Evolutionary conservation across 64 coral and sea anemone genomes (phyloP).

Genomic region (Exaiptasia diaphana): DNA sequence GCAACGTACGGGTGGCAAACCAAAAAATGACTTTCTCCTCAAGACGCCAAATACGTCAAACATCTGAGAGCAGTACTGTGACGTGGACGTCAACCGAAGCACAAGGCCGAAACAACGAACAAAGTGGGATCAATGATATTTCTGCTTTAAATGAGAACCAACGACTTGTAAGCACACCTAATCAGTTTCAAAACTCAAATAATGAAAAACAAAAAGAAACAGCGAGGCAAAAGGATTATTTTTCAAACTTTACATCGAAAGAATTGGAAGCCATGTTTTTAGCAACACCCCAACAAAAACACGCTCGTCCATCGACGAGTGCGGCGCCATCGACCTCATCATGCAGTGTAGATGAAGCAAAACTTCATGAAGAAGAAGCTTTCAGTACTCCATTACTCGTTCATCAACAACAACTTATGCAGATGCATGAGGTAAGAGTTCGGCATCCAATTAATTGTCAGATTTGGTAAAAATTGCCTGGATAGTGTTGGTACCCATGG

Average conservation of each 20-base stretch:
- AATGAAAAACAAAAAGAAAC: slow-evolving; percentile 14
- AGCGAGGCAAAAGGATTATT: slow-evolving; percentile 51
- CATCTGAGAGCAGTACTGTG: not conserved
- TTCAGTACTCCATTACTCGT: slow-evolving; percentile 49
- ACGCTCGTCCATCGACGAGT: not conserved
- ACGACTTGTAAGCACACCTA: not conserved
- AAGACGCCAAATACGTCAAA: not conserved
- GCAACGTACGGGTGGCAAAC: too few relatives aligned
- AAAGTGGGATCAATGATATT: too few relatives aligned
- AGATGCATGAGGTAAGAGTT: slow-evolving; percentile 48
- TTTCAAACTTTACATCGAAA: slow-evolving; percentile 63
- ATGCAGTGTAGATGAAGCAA: slow-evolving; percentile 13
- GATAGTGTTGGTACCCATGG: too few relatives aligned
- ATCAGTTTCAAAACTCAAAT: not conserved
- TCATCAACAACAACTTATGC: slow-evolving; percentile 48
- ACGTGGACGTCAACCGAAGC: not conserved
- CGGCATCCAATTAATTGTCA: too few relatives aligned
- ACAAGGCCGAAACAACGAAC: too few relatives aligned
- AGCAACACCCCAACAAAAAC: not conserved
- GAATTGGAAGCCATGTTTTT: slow-evolving; percentile 54
- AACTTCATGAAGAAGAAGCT: slow-evolving; percentile 41
- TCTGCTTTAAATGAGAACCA: not conserved
- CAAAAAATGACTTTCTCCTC: too few relatives aligned
- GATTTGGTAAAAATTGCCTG: too few relatives aligned
- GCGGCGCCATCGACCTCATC: not conserved